Base-by-base conservation (phyloP, 1,140 invertebrate genomes). In the Meloidogyne exigua region DNA sequence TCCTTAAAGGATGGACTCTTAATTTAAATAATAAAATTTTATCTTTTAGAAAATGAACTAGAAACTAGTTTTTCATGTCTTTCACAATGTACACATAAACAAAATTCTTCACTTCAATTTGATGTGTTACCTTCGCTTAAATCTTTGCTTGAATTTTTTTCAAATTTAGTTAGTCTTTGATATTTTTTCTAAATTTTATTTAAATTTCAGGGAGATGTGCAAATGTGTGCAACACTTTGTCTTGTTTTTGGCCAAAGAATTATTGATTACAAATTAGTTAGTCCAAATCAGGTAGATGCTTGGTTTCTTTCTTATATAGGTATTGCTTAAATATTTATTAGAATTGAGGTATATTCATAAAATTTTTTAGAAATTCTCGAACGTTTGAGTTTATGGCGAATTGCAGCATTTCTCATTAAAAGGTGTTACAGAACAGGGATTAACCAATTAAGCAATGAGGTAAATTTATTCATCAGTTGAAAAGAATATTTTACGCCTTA, bases 151-250 rank as follows among this genome's bases (percentile, higher is more conserved):
- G 78, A 79, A 13, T 72, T 65, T 36, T 79, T 42, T 65, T 79
- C 79, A 18, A 13, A 78, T 26, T 49, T 79, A 65, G 77, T 80
- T 39, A 79, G 18, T 76, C 5, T 26, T 28, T 23, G 13, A 26
- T 26, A 18, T 15, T 15, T 21, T 63, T 42, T 42, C 13, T 75
- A 28, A 76, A 28, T 72, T 77, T 26, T 15, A 25, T 62, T 5
- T 2, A n/a, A 69, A 18, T 32, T 49, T 23, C 32, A 80, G 79
- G 77, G 80, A 11, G 82, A 81, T 39, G 62, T 71, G n/a, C 80
- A 81, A 49, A 82, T 68, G 23, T 79, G 78, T 64, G 81, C 80
- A 28, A 73, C 76, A 10, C 28, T 81, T 49, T 83, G 80, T 32
- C 26, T 83, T 32, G 39, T 81, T 57, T 64, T 81, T 21, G 80